phyloP scores from a whole-genome alignment of 2,797 vertebrate species.

The Anguilla megastoma region DNA sequence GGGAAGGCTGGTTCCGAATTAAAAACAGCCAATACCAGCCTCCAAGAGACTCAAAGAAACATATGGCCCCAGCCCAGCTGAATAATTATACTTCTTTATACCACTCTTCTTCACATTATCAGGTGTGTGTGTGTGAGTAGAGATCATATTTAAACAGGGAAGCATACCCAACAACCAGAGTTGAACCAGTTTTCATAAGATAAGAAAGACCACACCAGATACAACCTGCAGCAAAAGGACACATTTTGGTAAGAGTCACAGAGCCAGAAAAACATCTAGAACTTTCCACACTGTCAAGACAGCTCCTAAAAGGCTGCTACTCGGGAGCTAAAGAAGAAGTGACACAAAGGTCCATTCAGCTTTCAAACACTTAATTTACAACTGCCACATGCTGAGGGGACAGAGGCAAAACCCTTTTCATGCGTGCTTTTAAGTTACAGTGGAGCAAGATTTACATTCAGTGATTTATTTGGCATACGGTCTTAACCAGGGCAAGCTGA shows the following conservation, averaged over 20 bases:
- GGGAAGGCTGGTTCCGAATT: neutral
- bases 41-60: neutral
- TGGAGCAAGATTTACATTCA: neutral
- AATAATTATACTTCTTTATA: neutral
- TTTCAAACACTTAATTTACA: neutral
- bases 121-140: neutral
- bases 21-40: neutral
- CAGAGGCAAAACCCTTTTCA: neutral
- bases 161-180: neutral
- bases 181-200: neutral
- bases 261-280: neutral
- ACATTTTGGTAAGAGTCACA: neutral
- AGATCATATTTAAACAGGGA: neutral
- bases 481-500: neutral
- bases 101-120: too few species aligned
- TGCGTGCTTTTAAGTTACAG: neutral
- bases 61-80: neutral
- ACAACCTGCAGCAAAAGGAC: too few species aligned
- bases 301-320: neutral
- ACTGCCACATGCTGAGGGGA: neutral
- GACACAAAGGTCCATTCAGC: neutral
- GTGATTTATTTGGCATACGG: neutral
- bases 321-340: neutral
- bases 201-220: neutral
- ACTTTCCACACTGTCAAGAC: neutral